Conservation (phyloP, 23 tunicate species). For the Styela clava region DNA sequence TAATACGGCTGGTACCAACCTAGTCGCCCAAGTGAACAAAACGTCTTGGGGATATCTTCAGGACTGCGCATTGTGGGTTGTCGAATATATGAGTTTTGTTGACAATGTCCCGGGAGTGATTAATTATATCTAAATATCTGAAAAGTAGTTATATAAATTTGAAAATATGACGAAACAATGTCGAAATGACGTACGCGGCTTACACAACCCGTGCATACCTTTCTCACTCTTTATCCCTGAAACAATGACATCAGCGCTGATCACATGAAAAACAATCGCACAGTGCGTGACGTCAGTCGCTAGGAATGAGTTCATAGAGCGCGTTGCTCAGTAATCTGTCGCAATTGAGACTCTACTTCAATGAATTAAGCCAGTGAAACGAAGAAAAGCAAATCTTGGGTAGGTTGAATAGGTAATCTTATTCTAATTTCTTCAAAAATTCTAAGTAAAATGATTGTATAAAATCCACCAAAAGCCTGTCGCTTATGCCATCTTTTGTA, state of each 20-base stretch:
- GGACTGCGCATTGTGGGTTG: neutral
- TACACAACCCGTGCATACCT: neutral
- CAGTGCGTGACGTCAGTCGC: constrained; percentile 79
- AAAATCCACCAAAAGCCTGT: too few species aligned
- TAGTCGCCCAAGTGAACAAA: neutral
- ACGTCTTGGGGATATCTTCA: neutral
- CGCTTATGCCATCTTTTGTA: constrained; percentile 3
- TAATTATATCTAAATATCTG: too few species aligned
- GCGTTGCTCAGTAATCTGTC: neutral
- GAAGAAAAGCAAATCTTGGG: neutral
- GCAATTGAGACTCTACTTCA: neutral
- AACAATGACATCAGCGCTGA: constrained; percentile 90
- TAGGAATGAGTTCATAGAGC: constrained; percentile 64
- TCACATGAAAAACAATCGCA: constrained; percentile 59
- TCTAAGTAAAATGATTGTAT: too few species aligned
- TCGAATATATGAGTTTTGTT: too few species aligned
- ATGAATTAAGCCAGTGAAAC: neutral
- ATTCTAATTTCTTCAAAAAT: too few species aligned
- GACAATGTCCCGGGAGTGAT: too few species aligned
- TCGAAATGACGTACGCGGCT: neutral
- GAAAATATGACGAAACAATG: neutral
- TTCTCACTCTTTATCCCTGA: constrained; percentile 41
- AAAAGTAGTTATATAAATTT: too few species aligned
- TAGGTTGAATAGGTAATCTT: too few species aligned
- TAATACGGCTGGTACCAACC: too few species aligned